Conservation (phyloP, 2,797 vertebrate genomes). For the Phataginus tricuspis region DNA sequence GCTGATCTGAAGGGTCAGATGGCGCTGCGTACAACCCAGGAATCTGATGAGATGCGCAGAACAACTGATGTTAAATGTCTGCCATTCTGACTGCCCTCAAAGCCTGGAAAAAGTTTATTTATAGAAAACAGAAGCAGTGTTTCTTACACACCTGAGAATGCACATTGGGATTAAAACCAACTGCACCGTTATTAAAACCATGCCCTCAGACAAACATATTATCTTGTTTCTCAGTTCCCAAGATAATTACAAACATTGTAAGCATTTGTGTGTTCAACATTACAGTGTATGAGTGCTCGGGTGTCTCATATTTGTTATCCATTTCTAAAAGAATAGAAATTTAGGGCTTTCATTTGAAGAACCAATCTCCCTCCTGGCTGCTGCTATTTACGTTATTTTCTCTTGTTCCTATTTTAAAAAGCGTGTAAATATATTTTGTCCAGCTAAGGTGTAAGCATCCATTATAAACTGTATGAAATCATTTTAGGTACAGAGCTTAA, state of each 20-base stretch:
- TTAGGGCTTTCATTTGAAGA: conserved; percentile 12
- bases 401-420: conserved; percentile 19
- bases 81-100: not conserved
- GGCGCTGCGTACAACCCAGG: not conserved
- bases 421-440: not conserved
- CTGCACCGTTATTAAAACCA: not conserved
- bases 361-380: not conserved
- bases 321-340: conserved; percentile 13
- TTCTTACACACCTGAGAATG: not conserved
- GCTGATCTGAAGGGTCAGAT: not conserved
- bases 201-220: not conserved
- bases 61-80: not conserved
- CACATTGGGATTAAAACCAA: not conserved
- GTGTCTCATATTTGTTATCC: not conserved
- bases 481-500: conserved; percentile 36
- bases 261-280: too few species aligned
- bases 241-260: not conserved
- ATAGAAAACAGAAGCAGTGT: not conserved
- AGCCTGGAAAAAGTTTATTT: not conserved
- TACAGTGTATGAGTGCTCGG: not conserved
- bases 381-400: not conserved
- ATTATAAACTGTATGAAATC: conserved; percentile 24
- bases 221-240: not conserved
- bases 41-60: not conserved
- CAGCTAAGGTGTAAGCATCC: not conserved